These are phyloP conservation scores for Beroe ovata DNA, from an alignment of 37 sponge, comb jelly and placozoan genomes.

Conservation along the genomic window DNA sequence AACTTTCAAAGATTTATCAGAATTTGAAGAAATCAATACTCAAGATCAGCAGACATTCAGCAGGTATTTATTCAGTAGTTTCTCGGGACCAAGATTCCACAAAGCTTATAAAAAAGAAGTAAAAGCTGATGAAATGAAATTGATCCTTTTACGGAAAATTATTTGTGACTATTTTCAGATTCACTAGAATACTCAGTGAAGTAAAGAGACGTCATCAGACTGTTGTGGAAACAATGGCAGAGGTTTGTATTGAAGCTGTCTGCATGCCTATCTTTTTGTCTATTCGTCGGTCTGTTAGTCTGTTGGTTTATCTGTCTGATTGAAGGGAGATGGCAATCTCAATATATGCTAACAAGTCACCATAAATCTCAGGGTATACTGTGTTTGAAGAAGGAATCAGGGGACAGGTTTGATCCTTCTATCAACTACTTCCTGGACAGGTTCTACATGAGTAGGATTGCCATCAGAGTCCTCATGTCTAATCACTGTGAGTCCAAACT, in stretches of 20 bases:
- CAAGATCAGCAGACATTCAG: not conserved
- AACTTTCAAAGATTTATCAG: conserved; percentile 21
- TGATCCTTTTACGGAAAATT: too few species aligned
- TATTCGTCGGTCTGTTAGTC: too few species aligned
- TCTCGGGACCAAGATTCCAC: not conserved
- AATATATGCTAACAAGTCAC: too few species aligned
- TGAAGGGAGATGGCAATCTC: too few species aligned
- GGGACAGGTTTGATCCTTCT: conserved; percentile 58
- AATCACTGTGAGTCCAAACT: conserved; percentile 48
- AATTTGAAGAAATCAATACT: not conserved
- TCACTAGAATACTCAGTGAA: conserved; percentile 12
- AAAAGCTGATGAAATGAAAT: not conserved
- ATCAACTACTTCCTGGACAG: conserved; percentile 65
- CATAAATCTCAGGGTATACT: conserved; percentile 21
- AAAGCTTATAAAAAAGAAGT: too few species aligned
- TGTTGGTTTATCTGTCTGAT: too few species aligned
- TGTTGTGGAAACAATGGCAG: conserved; percentile 65
- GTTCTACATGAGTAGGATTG: conserved; percentile 57
- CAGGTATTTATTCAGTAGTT: not conserved
- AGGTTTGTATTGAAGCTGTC: too few species aligned
- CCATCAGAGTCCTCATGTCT: conserved; percentile 62
- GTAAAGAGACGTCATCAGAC: conserved; percentile 60
- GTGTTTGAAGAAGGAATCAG: not conserved
- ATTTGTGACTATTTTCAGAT: too few species aligned
- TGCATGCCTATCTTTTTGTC: too few species aligned